A percentile compares a stretch with the other conserved stretches of the same genome.
Evolutionary conservation across 2,797 vertebrate species (phyloP).

Genomic region (Hapalemur alaotrensis): DNA sequence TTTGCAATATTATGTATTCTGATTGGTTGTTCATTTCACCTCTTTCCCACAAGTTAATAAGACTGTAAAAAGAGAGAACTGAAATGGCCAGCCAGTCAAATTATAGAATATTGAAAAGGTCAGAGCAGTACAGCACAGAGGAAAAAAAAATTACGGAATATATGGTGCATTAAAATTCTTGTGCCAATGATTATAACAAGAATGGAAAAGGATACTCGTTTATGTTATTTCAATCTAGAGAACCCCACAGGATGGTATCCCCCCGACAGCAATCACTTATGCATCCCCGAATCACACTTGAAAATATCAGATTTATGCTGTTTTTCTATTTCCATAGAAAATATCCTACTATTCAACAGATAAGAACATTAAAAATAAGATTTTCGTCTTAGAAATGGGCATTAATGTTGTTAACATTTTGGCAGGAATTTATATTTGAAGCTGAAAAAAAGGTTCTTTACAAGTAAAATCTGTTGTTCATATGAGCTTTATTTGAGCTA

Average conservation of each 20-base stretch:
- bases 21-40: constrained; percentile 87
- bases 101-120: constrained; percentile 91
- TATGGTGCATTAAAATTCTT: constrained; percentile 89
- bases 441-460: background rate
- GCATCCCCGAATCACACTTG: constrained; percentile 24
- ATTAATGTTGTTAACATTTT: background rate
- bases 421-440: background rate
- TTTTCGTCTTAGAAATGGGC: background rate
- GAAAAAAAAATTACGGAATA: constrained; percentile 87
- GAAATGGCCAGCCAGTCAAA: constrained; percentile 87
- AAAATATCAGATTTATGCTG: constrained; percentile 65
- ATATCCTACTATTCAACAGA: background rate
- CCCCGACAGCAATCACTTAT: constrained; percentile 73
- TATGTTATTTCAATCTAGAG: constrained; percentile 83
- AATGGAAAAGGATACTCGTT: constrained; percentile 83
- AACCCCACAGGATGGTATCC: constrained; percentile 73
- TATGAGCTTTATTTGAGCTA: background rate
- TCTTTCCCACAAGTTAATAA: constrained; percentile 87
- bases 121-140: constrained; percentile 84
- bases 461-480: background rate
- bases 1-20: constrained; percentile 86
- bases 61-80: constrained; percentile 87
- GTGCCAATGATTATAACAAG: constrained; percentile 87
- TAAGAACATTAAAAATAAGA: background rate
- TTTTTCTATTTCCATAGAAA: background rate